Percentiles rank a stretch among this genome's conserved stretches.
Conservation (phyloP, 2,888 invertebrate species). For the Aleiodes alternator region DNA sequence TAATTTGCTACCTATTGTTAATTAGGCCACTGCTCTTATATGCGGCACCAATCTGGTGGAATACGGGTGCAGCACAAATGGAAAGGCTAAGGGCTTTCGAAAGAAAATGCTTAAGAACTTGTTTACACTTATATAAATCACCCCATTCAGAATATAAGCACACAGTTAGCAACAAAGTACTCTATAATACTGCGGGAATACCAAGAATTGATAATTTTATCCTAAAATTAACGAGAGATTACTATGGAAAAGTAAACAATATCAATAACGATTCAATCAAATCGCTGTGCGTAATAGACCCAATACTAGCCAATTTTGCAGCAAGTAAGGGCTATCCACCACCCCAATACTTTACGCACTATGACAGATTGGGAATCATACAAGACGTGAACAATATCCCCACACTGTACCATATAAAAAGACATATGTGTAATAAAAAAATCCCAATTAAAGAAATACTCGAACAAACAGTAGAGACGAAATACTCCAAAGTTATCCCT, state of each 20-base stretch:
- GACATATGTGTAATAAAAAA: slow-evolving; percentile 20
- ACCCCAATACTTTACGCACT: slow-evolving; percentile 6
- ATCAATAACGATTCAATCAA: slow-evolving; percentile 6
- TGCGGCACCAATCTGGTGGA: slow-evolving; percentile 44
- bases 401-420: slow-evolving; percentile 4
- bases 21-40: slow-evolving; percentile 40
- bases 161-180: background rate
- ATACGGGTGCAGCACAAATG: slow-evolving; percentile 36
- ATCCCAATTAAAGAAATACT: background rate
- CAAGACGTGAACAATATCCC: slow-evolving; percentile 25
- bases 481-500: background rate
- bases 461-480: background rate
- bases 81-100: slow-evolving; percentile 47
- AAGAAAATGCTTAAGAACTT: slow-evolving; percentile 9
- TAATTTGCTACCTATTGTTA: background rate
- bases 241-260: background rate
- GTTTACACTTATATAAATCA: background rate
- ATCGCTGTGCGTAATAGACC: background rate
- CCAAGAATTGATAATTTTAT: slow-evolving; percentile 10
- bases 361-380: slow-evolving; percentile 8
- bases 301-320: background rate
- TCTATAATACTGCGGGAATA: background rate
- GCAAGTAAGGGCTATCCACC: background rate
- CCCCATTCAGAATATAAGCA: background rate
- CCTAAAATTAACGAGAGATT: slow-evolving; percentile 21